phyloP scores from a whole-genome alignment of 2,797 vertebrate species.

The Cuniculus paca region DNA sequence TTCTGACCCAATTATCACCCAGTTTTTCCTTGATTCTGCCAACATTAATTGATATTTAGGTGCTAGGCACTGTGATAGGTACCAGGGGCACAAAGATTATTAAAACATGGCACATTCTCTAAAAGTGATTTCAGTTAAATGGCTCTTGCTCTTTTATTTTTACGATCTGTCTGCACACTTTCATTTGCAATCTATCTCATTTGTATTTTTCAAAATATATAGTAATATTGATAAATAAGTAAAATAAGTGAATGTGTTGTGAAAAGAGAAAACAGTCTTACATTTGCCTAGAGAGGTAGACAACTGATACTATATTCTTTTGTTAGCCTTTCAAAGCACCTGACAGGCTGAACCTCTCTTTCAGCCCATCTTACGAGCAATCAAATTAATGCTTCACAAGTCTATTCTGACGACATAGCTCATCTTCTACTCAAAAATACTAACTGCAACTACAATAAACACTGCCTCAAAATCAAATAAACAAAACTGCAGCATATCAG shows the following conservation, averaged over 20 bases:
- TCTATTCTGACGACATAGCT: background rate
- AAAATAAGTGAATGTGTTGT: background rate
- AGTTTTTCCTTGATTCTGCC: conserved; percentile 33
- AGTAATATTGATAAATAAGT: background rate
- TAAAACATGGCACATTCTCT: conserved; percentile 30
- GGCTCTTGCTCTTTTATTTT: background rate
- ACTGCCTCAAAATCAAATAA: conserved; percentile 23
- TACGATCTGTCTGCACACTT: background rate
- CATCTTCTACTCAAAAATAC: conserved; percentile 21
- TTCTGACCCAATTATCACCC: conserved; percentile 50
- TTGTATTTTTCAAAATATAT: conserved; percentile 25
- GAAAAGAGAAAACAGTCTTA: conserved; percentile 37
- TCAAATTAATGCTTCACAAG: background rate
- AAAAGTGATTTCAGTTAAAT: background rate
- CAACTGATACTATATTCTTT: background rate
- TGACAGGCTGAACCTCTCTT: conserved; percentile 25
- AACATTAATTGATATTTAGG: conserved; percentile 34
- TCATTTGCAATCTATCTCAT: background rate
- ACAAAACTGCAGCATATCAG: background rate
- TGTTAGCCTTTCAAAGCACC: background rate
- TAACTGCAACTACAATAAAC: background rate
- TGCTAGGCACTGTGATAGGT: conserved; percentile 14
- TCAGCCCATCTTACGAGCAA: background rate
- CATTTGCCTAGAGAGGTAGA: background rate
- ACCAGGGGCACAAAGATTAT: background rate